These are phyloP conservation scores for Ormyrus labotus DNA, from an alignment of 2,888 invertebrate genomes.

Conservation along the genomic window DNA sequence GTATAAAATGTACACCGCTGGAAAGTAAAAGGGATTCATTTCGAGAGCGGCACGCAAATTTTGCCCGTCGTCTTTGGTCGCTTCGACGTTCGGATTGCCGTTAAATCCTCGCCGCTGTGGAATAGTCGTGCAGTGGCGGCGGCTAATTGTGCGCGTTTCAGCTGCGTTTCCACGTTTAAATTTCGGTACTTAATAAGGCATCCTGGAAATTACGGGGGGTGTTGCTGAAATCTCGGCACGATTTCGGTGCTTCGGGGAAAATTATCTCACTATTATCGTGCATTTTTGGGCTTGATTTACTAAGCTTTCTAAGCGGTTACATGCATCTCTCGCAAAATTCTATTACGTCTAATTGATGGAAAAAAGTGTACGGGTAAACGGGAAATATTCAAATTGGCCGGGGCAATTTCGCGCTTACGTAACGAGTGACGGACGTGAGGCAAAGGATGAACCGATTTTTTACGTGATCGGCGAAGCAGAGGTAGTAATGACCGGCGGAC, in stretches of 20 bases:
- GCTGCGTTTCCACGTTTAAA: too few species aligned
- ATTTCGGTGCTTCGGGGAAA: background rate
- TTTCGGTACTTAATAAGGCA: too few species aligned
- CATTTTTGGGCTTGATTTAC: background rate
- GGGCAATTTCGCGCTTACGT: slow-evolving; percentile 25
- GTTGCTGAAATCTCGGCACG: too few species aligned
- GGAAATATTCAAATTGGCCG: slow-evolving; percentile 24
- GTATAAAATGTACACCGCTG: slow-evolving; percentile 23
- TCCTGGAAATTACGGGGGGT: too few species aligned
- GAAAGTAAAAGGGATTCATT: slow-evolving; percentile 40
- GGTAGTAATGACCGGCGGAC: too few species aligned
- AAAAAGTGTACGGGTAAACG: background rate
- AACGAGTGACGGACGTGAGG: background rate
- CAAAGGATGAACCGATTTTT: slow-evolving; percentile 36
- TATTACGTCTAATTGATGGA: slow-evolving; percentile 9
- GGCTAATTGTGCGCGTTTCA: too few species aligned
- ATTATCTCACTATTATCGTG: background rate
- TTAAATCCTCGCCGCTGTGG: slow-evolving; percentile 32
- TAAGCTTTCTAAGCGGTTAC: slow-evolving; percentile 8
- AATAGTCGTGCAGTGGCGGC: too few species aligned
- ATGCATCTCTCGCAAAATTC: slow-evolving; percentile 19
- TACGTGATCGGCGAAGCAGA: background rate
- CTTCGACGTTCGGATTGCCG: slow-evolving; percentile 14
- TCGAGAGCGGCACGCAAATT: background rate
- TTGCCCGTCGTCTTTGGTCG: background rate